These are phyloP conservation scores for Thalassophryne amazonica DNA, from an alignment of 2,797 vertebrate species.

Conservation along the genomic window DNA sequence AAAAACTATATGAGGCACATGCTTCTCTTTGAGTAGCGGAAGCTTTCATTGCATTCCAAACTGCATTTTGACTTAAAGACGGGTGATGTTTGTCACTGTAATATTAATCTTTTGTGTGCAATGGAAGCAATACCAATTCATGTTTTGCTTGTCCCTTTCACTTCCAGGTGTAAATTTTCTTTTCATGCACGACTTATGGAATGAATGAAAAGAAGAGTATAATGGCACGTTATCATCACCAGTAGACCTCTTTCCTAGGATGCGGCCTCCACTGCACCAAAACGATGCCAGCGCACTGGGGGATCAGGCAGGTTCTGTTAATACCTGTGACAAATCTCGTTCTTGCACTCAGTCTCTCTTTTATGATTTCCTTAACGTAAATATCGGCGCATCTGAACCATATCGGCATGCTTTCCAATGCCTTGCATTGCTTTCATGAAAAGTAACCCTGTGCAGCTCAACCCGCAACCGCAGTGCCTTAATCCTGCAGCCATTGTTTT, in stretches of 20 bases:
- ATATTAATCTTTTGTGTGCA: constrained; percentile 4
- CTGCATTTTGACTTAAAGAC: too few relatives aligned
- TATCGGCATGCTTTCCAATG: constrained; percentile 33
- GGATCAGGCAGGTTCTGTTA: constrained; percentile 49
- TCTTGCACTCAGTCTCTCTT: constrained; percentile 46
- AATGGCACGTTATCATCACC: constrained; percentile 38
- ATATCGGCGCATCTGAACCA: constrained; percentile 37
- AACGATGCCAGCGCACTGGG: constrained; percentile 33
- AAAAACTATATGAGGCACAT: too few relatives aligned
- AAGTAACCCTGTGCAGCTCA: background rate
- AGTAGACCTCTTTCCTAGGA: constrained; percentile 40
- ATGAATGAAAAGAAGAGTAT: constrained; percentile 37
- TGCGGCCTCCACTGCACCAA: constrained; percentile 31
- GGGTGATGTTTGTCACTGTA: constrained; percentile 31
- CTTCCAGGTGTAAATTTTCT: constrained; percentile 21
- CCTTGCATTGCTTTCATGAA: constrained; percentile 47
- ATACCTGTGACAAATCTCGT: constrained; percentile 39
- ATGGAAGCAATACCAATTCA: constrained; percentile 33
- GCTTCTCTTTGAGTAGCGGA: too few relatives aligned
- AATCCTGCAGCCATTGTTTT: constrained; percentile 53
- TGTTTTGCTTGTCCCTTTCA: constrained; percentile 38
- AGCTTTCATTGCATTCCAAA: too few relatives aligned
- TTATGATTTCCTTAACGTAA: constrained; percentile 52
- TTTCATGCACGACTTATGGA: constrained; percentile 50
- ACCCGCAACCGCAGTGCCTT: constrained; percentile 41